These are phyloP conservation scores for Homalodisca vitripennis DNA, from an alignment of 1,140 invertebrate genomes.

Conservation along the genomic window DNA sequence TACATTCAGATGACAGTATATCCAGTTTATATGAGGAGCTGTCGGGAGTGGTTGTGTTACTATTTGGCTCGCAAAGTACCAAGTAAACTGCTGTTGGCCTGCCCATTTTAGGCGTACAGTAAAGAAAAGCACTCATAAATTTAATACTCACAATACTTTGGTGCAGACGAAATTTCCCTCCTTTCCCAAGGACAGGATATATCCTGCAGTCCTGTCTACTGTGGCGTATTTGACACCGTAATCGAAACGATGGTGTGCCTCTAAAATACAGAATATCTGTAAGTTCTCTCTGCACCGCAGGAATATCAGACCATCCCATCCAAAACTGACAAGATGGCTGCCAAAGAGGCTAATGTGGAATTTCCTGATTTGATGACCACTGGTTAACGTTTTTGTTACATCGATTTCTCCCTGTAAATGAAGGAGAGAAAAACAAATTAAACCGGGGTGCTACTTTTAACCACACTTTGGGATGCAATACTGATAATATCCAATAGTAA, in stretches of 20 bases:
- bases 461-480: too few species aligned
- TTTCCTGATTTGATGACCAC: constrained; percentile 27
- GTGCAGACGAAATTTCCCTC: constrained; percentile 29
- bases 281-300: neutral
- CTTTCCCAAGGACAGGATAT: constrained; percentile 28
- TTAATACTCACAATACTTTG: constrained; percentile 25
- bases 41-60: too few species aligned
- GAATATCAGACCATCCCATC: constrained; percentile 31
- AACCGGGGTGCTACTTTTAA: too few species aligned
- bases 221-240: constrained; percentile 19
- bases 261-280: constrained; percentile 2
- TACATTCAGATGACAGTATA: too few species aligned
- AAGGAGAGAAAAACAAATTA: too few species aligned
- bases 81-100: too few species aligned
- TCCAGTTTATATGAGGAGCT: too few species aligned
- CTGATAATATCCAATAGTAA: too few species aligned
- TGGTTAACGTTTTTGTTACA: neutral
- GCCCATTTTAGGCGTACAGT: too few species aligned
- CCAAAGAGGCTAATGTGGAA: constrained; percentile 2
- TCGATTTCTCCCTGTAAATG: neutral
- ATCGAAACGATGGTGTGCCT: constrained; percentile 5
- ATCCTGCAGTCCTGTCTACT: constrained; percentile 7
- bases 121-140: too few species aligned
- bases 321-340: constrained; percentile 27
- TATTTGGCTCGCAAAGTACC: too few species aligned